These are phyloP conservation scores for Creontiades dilutus DNA, from an alignment of 2,888 invertebrate species.

Conservation along the genomic window DNA sequence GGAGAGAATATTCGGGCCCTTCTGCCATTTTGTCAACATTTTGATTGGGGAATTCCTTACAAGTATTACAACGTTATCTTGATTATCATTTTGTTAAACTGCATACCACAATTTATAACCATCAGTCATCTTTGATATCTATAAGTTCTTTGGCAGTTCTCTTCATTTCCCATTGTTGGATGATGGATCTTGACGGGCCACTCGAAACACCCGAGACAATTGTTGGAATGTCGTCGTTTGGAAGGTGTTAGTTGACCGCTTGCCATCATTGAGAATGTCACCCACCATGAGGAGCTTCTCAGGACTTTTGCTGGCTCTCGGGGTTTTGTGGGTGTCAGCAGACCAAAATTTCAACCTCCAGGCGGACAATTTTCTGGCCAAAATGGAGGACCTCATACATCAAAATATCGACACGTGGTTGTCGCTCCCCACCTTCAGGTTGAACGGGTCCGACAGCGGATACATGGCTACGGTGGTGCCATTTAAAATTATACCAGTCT, in stretches of 20 bases:
- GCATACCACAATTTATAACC: not conserved
- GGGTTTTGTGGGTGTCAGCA: not conserved
- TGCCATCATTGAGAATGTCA: too few species aligned
- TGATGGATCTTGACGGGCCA: constrained; percentile 4
- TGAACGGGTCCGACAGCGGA: not conserved
- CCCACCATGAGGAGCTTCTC: not conserved
- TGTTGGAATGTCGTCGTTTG: too few species aligned
- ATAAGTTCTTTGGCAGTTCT: not conserved
- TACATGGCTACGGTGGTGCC: constrained; percentile 7
- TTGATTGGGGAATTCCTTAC: too few species aligned
- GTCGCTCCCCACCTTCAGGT: not conserved
- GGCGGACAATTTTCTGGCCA: not conserved
- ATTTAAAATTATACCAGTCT: not conserved
- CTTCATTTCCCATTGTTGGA: not conserved
- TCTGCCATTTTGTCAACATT: too few species aligned
- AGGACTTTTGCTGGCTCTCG: not conserved
- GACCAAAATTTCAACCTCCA: not conserved
- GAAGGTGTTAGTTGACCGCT: too few species aligned
- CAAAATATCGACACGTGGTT: not conserved
- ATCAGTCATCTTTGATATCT: not conserved
- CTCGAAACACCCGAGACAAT: not conserved
- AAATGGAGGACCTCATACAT: not conserved
- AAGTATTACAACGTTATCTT: too few species aligned
- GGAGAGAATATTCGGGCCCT: too few species aligned
- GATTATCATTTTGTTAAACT: too few species aligned